These are phyloP conservation scores for Cyaniris semiargus DNA, from an alignment of 2,888 invertebrate genomes.

Conservation along the genomic window DNA sequence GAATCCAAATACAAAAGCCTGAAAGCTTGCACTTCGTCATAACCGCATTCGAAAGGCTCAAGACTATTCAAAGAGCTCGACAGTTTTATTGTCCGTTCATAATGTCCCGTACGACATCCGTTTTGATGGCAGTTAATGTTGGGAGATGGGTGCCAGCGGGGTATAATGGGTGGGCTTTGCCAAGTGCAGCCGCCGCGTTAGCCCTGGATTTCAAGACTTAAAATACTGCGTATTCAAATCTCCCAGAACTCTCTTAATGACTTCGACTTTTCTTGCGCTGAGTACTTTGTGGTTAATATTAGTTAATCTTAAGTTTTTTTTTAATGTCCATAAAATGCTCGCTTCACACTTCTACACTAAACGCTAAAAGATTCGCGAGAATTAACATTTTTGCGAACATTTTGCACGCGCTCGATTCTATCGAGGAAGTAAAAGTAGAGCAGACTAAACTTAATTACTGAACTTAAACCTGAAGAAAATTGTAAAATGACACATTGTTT, in stretches of 20 bases:
- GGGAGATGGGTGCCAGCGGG: slow-evolving; percentile 65
- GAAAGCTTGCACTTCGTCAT: slow-evolving; percentile 29
- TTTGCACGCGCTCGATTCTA: too few species aligned
- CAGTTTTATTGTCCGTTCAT: slow-evolving; percentile 73
- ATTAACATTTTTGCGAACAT: too few species aligned
- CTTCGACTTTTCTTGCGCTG: neutral
- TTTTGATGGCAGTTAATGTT: slow-evolving; percentile 72
- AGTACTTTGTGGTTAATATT: neutral
- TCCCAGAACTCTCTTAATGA: slow-evolving; percentile 30
- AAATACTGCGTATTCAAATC: slow-evolving; percentile 36
- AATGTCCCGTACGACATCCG: slow-evolving; percentile 72
- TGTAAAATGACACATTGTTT: neutral
- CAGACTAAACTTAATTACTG: too few species aligned
- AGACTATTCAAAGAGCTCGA: slow-evolving; percentile 50
- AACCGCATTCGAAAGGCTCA: slow-evolving; percentile 38
- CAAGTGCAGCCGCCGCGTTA: slow-evolving; percentile 64
- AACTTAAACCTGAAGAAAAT: too few species aligned
- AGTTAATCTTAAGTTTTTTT: too few species aligned
- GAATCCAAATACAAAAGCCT: slow-evolving; percentile 9
- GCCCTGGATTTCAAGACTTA: slow-evolving; percentile 49
- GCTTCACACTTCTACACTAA: too few species aligned
- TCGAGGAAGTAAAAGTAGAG: too few species aligned
- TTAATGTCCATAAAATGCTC: too few species aligned
- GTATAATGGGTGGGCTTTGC: slow-evolving; percentile 66
- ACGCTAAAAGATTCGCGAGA: too few species aligned